Evolutionary conservation across 1,140 invertebrate genomes (phyloP).

Genomic region (Bombus sylvicola): DNA sequence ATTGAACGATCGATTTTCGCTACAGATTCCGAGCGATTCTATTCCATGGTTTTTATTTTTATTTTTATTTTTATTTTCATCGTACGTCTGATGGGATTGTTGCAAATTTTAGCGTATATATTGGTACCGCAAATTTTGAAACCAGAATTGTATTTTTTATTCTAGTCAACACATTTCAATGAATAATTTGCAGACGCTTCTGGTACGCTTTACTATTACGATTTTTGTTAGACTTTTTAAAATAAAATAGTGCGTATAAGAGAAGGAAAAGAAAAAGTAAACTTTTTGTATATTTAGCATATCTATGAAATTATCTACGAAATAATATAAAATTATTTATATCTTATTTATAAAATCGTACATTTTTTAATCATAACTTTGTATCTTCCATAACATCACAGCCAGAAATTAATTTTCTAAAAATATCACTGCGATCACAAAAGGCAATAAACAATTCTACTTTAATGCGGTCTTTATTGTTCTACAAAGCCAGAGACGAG

Average conservation of each 20-base stretch:
- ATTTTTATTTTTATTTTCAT: not conserved
- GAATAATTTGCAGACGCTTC: not conserved
- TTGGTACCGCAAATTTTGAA: not conserved
- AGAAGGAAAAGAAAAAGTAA: too few species aligned
- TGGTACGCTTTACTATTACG: not conserved
- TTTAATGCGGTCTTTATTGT: not conserved
- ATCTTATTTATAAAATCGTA: too few species aligned
- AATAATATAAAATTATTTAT: too few species aligned
- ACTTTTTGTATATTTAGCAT: too few species aligned
- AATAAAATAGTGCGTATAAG: too few species aligned
- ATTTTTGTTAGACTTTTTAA: not conserved
- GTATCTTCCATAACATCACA: too few species aligned
- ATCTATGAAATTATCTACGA: too few species aligned
- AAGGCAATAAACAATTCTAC: not conserved
- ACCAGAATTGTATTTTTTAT: not conserved
- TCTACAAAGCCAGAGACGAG: not conserved
- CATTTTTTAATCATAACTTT: too few species aligned
- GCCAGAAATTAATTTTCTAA: too few species aligned
- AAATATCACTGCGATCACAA: not conserved
- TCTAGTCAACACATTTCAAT: not conserved
- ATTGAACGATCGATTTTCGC: slow-evolving; percentile 16
- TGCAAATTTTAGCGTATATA: not conserved
- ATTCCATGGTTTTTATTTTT: slow-evolving; percentile 5
- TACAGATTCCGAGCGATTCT: not conserved
- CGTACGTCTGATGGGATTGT: not conserved